Conservation (phyloP, 2,888 invertebrate species). For the Xylota segnis region DNA sequence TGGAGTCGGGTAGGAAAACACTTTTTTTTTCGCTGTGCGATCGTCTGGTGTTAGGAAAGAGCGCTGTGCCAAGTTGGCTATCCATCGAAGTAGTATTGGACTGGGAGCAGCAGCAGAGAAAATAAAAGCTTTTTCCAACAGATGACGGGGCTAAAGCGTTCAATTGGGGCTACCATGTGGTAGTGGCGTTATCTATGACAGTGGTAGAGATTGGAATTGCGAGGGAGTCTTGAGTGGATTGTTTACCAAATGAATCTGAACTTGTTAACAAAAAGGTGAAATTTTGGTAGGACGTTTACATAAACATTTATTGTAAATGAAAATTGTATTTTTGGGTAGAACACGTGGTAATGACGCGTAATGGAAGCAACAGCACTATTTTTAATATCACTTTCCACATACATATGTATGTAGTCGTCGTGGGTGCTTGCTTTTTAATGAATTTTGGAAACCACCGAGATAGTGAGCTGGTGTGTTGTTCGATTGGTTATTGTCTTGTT, state of each 20-base stretch:
- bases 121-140: conserved; percentile 44
- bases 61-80: conserved; percentile 62
- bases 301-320: neutral
- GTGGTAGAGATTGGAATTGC: conserved; percentile 8
- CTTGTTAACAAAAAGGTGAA: conserved; percentile 11
- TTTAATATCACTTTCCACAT: neutral
- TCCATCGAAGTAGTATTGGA: conserved; percentile 27
- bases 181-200: conserved; percentile 14
- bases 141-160: conserved; percentile 10
- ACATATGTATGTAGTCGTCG: too few relatives aligned
- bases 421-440: neutral
- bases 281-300: neutral
- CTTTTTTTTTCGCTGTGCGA: conserved; percentile 57
- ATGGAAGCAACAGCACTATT: neutral
- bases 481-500: neutral
- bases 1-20: conserved; percentile 28
- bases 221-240: conserved; percentile 8
- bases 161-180: conserved; percentile 16
- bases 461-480: neutral
- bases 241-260: conserved; percentile 31
- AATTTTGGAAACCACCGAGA: neutral
- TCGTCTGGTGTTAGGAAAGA: conserved; percentile 53
- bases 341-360: conserved; percentile 28
- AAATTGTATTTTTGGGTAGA: neutral
- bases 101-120: neutral